Percentiles rank a stretch among this genome's conserved stretches.
Conservation (phyloP, 2,797 vertebrate genomes). For the Microcaecilia unicolor region DNA sequence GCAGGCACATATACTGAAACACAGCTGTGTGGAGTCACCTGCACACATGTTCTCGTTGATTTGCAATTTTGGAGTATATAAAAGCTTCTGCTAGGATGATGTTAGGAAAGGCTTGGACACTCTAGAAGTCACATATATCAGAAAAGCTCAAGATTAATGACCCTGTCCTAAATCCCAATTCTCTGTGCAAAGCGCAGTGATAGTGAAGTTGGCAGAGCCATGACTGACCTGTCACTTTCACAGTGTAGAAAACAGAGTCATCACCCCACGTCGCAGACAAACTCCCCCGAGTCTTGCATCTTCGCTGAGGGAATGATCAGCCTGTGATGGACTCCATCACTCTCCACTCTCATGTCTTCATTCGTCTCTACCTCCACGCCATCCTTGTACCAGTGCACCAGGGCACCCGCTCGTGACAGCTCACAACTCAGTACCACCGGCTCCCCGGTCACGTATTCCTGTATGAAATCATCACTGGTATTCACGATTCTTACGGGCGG, state of each 20-base stretch:
- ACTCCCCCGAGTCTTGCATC: constrained; percentile 75
- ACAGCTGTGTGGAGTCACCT: no score
- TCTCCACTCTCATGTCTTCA: constrained; percentile 61
- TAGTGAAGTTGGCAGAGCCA: no score
- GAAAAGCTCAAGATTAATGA: no score
- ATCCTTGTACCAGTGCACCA: constrained; percentile 80
- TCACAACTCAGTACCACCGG: constrained; percentile 81
- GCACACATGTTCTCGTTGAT: no score
- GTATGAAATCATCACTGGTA: constrained; percentile 71
- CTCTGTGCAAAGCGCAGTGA: no score
- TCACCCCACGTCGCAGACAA: constrained; percentile 81
- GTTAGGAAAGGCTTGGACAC: no score
- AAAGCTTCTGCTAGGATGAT: no score
- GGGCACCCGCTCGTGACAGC: constrained; percentile 62
- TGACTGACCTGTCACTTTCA: constrained; percentile 76
- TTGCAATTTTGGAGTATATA: no score
- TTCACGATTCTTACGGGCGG: constrained; percentile 67
- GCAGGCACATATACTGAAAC: no score
- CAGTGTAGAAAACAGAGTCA: constrained; percentile 80
- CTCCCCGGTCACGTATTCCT: constrained; percentile 62
- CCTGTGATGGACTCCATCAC: constrained; percentile 59
- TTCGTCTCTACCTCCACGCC: constrained; percentile 76
- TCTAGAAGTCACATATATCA: no score
- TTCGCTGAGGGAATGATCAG: constrained; percentile 67
- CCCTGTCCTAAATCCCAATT: no score